Evolutionary conservation across 2,113 vertebrate species (phyloP).

Genomic region (Naja naja): DNA sequence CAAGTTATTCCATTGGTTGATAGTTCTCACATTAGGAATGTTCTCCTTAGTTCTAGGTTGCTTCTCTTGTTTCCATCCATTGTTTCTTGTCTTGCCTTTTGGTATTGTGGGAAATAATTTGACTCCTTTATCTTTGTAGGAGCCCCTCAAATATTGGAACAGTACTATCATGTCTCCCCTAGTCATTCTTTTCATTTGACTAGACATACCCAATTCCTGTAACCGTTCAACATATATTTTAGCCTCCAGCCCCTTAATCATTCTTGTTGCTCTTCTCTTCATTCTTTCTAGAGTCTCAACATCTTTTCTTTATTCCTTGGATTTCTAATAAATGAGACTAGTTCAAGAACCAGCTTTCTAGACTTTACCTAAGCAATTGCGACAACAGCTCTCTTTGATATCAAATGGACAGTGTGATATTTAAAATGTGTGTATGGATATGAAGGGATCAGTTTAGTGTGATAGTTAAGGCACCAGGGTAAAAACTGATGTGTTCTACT

Average conservation of each 20-base stretch:
- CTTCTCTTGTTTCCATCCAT: neutral
- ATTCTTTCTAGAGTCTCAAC: too few species aligned
- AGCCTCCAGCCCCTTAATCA: neutral
- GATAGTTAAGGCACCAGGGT: neutral
- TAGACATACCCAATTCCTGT: neutral
- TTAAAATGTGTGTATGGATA: neutral
- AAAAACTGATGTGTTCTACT: neutral
- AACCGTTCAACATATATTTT: neutral
- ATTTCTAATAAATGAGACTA: neutral
- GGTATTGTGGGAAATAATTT: neutral
- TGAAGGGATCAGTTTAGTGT: neutral
- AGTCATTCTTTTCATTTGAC: neutral
- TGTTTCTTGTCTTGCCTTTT: neutral
- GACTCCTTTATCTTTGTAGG: neutral
- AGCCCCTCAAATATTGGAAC: neutral
- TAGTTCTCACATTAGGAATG: neutral
- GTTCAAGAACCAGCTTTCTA: neutral
- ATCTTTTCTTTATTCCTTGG: accelerated
- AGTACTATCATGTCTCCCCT: neutral
- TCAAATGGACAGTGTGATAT: neutral
- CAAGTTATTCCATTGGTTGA: neutral
- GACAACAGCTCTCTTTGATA: neutral
- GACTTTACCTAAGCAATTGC: neutral
- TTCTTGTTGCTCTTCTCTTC: neutral
- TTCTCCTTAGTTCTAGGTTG: neutral